These are phyloP conservation scores for Gnathonemus longibarbis DNA, from an alignment of 2,113 vertebrate species.

Conservation along the genomic window DNA sequence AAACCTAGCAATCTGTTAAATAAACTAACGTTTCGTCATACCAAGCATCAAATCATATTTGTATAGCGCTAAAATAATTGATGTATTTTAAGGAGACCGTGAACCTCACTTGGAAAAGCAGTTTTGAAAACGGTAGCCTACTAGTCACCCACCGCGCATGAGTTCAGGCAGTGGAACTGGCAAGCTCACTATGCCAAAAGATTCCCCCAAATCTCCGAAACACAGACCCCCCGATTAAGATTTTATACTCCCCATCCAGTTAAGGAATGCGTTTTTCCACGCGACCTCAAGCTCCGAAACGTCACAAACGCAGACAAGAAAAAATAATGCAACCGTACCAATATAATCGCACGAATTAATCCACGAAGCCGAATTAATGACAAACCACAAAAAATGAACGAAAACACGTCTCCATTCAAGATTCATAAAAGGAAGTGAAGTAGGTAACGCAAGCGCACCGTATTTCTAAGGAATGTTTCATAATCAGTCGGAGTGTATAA, in stretches of 20 bases:
- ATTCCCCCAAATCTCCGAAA: constrained; percentile 46
- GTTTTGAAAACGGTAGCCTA: constrained; percentile 22
- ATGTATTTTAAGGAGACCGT: constrained; percentile 36
- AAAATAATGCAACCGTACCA: background rate
- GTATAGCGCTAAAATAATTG: constrained; percentile 41
- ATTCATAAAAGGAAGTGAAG: background rate
- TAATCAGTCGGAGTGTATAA: background rate
- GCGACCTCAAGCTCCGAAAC: constrained; percentile 36
- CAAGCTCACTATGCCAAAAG: constrained; percentile 40
- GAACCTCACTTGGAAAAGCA: background rate
- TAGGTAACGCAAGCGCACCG: background rate
- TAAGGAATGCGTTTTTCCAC: constrained; percentile 38
- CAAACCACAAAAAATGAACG: background rate
- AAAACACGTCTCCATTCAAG: background rate
- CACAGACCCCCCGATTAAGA: constrained; percentile 44
- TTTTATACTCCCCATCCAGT: constrained; percentile 39
- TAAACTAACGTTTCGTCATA: constrained; percentile 2
- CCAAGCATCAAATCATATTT: constrained; percentile 35
- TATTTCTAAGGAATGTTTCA: constrained; percentile 1
- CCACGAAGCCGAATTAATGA: background rate
- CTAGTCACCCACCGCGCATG: constrained; percentile 34
- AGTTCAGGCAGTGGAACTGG: background rate
- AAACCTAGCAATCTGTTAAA: background rate
- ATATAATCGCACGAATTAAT: background rate
- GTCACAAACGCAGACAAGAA: constrained; percentile 32